phyloP scores from a whole-genome alignment of 2,797 vertebrate species.

The Halcyon chelicuti region DNA sequence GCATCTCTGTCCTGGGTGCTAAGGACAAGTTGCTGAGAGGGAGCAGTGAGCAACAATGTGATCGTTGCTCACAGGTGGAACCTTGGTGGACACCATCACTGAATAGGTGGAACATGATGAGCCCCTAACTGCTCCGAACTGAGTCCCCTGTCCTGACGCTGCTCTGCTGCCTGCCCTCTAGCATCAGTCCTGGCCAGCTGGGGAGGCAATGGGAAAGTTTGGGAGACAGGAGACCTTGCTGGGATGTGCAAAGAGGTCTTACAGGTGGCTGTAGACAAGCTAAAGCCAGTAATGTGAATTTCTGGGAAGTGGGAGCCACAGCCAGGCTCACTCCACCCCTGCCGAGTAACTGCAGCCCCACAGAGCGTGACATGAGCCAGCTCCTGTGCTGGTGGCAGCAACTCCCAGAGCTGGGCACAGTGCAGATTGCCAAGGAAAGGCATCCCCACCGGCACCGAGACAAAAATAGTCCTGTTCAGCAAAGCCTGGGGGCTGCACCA shows the following conservation, averaged over 20 bases:
- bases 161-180: neutral
- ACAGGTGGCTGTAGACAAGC: neutral
- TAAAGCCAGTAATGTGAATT: neutral
- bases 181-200: neutral
- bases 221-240: neutral
- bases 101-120: neutral
- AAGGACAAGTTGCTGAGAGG: neutral
- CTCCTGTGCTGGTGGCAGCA: neutral
- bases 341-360: neutral
- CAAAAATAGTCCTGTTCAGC: neutral
- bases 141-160: neutral
- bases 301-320: neutral
- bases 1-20: neutral
- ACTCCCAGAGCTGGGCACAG: neutral
- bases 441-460: accelerated
- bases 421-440: neutral
- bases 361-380: neutral
- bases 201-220: neutral
- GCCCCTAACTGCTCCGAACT: neutral
- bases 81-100: neutral
- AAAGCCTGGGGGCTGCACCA: neutral
- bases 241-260: neutral
- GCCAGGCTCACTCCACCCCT: neutral
- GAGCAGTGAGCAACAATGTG: neutral
- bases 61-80: neutral